phyloP scores from a whole-genome alignment of 2,113 vertebrate species.

The Fregata magnificens region DNA sequence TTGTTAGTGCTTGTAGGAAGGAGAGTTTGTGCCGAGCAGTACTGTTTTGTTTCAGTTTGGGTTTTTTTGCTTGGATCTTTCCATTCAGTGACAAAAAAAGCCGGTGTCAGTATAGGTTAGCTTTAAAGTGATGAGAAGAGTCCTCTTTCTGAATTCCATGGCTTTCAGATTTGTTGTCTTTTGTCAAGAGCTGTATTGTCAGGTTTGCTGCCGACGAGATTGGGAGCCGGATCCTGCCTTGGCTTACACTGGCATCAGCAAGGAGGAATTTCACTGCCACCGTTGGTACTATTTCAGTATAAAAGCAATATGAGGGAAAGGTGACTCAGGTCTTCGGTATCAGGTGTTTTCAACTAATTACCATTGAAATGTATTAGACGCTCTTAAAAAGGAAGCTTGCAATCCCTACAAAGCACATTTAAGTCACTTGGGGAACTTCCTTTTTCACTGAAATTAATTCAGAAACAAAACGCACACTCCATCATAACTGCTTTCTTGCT shows the following conservation, averaged over 20 bases:
- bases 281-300: background rate
- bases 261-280: background rate
- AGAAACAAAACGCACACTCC: background rate
- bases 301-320: background rate
- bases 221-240: background rate
- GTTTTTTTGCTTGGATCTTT: background rate
- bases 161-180: background rate
- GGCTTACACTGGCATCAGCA: background rate
- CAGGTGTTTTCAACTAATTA: background rate
- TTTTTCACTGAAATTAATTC: background rate
- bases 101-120: background rate
- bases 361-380: background rate
- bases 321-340: background rate
- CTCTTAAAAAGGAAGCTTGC: background rate
- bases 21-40: background rate
- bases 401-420: background rate
- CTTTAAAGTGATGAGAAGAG: background rate
- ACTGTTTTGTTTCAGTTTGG: background rate
- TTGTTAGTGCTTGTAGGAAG: background rate
- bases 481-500: background rate
- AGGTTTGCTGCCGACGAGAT: background rate
- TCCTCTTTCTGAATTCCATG: background rate
- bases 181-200: background rate
- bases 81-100: background rate
- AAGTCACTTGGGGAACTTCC: background rate